These are phyloP conservation scores for Neoitamus cyanurus DNA, from an alignment of 2,888 invertebrate species.

Conservation along the genomic window DNA sequence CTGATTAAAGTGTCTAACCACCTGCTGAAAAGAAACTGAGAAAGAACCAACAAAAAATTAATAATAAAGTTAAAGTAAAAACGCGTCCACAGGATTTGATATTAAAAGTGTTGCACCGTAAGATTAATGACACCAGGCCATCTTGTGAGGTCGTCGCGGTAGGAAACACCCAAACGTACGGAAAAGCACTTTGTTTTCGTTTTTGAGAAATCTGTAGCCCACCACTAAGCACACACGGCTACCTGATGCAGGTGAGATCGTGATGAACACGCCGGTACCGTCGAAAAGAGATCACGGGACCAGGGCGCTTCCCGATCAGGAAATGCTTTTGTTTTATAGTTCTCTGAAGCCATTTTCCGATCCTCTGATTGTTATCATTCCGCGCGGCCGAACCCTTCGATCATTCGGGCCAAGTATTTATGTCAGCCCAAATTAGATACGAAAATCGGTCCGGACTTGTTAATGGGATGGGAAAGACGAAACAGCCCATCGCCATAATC, in stretches of 20 bases:
- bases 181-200: not conserved
- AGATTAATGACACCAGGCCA: conserved; percentile 28
- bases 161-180: not conserved
- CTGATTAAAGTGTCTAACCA: not conserved
- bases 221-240: conserved; percentile 19
- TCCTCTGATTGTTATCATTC: conserved; percentile 35
- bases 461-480: conserved; percentile 36
- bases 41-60: not conserved
- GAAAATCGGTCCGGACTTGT: conserved; percentile 34
- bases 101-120: conserved; percentile 27
- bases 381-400: conserved; percentile 30
- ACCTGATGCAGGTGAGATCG: conserved; percentile 40
- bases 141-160: conserved; percentile 27
- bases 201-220: not conserved
- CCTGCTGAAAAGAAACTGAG: not conserved
- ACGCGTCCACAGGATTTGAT: not conserved
- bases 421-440: conserved; percentile 41
- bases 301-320: conserved; percentile 26
- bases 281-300: conserved; percentile 24
- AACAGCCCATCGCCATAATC: conserved; percentile 28
- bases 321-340: conserved; percentile 44
- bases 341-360: conserved; percentile 11
- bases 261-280: not conserved
- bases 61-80: not conserved
- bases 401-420: conserved; percentile 36